These are phyloP conservation scores for Tinea trinotella DNA, from an alignment of 2,888 invertebrate genomes.

Conservation along the genomic window DNA sequence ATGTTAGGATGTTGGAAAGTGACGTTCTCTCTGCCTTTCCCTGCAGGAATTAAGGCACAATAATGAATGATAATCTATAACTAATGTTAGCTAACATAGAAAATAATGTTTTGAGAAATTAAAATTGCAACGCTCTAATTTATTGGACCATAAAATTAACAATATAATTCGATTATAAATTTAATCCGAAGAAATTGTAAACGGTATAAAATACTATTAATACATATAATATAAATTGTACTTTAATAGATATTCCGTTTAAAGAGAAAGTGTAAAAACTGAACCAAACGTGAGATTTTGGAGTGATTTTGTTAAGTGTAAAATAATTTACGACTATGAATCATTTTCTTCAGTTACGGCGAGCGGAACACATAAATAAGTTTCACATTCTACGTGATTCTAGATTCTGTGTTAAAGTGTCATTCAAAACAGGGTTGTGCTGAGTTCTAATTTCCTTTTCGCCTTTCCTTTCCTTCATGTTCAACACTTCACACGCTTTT, in stretches of 20 bases:
- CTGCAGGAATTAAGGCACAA: too few relatives aligned
- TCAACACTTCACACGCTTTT: background rate
- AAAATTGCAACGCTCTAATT: background rate
- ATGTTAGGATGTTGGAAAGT: too few relatives aligned
- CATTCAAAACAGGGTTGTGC: background rate
- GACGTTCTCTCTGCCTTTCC: too few relatives aligned
- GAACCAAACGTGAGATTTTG: slow-evolving; percentile 8
- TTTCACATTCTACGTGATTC: slow-evolving; percentile 13
- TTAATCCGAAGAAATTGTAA: background rate
- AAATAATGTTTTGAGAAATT: too few relatives aligned
- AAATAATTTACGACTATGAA: background rate
- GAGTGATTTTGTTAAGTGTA: slow-evolving; percentile 1
- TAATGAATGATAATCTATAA: too few relatives aligned
- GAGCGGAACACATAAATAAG: slow-evolving; percentile 7
- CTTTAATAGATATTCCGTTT: background rate
- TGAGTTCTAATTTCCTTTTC: background rate
- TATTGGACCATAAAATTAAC: background rate
- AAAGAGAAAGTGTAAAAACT: background rate
- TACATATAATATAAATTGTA: background rate
- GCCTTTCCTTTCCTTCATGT: background rate
- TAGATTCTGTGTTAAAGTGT: slow-evolving; percentile 5
- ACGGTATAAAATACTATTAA: background rate
- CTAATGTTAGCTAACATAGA: too few relatives aligned
- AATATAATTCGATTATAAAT: background rate
- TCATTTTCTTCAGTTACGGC: slow-evolving; percentile 5